A percentile compares a stretch with the other conserved stretches of the same genome.
Conservation (phyloP, 2,113 vertebrate genomes). For the Cromileptes altivelis region DNA sequence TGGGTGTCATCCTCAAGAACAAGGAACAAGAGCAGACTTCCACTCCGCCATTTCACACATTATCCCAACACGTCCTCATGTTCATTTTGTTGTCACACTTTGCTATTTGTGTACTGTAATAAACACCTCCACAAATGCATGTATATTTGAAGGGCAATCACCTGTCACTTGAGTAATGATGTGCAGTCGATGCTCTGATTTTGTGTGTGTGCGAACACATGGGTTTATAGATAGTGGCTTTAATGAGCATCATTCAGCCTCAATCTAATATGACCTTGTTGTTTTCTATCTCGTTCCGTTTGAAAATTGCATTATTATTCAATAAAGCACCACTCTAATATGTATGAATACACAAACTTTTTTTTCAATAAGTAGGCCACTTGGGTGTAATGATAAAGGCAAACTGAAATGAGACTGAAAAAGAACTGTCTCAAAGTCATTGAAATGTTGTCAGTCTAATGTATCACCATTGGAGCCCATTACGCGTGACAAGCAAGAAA, state of each 20-base stretch:
- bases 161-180: conserved; percentile 34
- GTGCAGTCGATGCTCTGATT: conserved; percentile 19
- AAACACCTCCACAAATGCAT: not conserved
- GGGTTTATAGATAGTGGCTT: conserved; percentile 50
- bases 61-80: not conserved
- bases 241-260: conserved; percentile 66
- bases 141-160: conserved; percentile 40
- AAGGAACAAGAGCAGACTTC: not conserved
- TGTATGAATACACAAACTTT: conserved; percentile 18
- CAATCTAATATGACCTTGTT: conserved; percentile 61
- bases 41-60: not conserved
- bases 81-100: conserved; percentile 12
- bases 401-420: conserved; percentile 18
- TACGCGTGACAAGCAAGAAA: conserved; percentile 29
- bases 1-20: conserved; percentile 2
- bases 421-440: conserved; percentile 41
- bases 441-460: conserved; percentile 42
- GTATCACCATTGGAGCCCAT: conserved; percentile 36
- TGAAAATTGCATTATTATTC: conserved; percentile 47
- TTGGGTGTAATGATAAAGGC: conserved; percentile 28
- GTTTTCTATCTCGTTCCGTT: conserved; percentile 37
- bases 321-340: conserved; percentile 14
- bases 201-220: conserved; percentile 14
- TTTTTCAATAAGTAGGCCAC: conserved; percentile 24
- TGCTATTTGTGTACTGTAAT: not conserved